Evolutionary conservation across 2,888 invertebrate species (phyloP), one percentile per base, ranked within the genome.

Genomic region (Archips crataeganus): DNA sequence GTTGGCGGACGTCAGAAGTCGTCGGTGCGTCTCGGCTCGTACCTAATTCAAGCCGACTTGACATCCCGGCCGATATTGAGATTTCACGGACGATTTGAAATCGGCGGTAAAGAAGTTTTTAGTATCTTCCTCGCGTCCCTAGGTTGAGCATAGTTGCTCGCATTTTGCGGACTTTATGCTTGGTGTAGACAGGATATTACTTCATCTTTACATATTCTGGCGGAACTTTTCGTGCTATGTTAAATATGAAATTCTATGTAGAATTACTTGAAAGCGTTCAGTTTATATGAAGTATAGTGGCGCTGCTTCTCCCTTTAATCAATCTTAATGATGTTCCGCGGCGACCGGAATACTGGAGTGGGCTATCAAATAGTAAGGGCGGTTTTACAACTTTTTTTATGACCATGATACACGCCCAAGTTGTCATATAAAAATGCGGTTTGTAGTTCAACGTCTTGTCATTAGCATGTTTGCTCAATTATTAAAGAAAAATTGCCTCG

Each of bases 1-100:
- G 39, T 54, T 66, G 42, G 74, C 66, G 75, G 77, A 80, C 76
- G 78, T 80, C 82, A 82, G 77, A 75, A 80, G 66, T 78, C 75
- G 73, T 71, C 76, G 76, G 76, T 76, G 80, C 80, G 81, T 74
- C 78, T 76, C 77, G 81, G 80, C 85, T 80, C 79, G 64, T 69
- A 42, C 69, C 59, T 77, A 79, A 75, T 67, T 42, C 66, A 42
- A 57, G 65, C 42, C 42, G 68, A n/a, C 68, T 63, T 63, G 63
- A 63, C 68, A 63, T 62, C 57, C 15, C 54, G 23, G 67, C 39
- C 47, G 68, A 73, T 63, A 68, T 68, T 73, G 63, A 57, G 68
- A 67, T 63, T 68, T 72, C 60, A 68, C 67, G 68, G 72, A n/a
- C 57, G 62, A 63, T 72, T 68, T 68, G 11, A 47, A 68, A 63